phyloP scores from a whole-genome alignment of 2,113 vertebrate species.

The Coptodon bakossiorum region DNA sequence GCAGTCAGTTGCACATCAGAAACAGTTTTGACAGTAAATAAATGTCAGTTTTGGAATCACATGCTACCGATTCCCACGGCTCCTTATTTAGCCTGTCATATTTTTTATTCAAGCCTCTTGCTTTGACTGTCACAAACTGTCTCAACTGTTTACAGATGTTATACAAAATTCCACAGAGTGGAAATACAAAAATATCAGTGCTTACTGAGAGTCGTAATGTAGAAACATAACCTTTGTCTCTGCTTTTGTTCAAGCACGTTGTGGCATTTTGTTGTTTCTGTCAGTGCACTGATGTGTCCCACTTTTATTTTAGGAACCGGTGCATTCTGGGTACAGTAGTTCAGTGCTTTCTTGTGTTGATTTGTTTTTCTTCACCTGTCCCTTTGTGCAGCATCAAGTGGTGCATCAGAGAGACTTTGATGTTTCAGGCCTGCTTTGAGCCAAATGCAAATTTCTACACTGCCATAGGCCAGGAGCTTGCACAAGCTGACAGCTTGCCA shows the following conservation, averaged over 20 bases:
- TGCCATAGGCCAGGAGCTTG: constrained; percentile 22
- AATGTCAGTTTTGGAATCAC: constrained; percentile 26
- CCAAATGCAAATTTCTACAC: constrained; percentile 40
- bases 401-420: constrained; percentile 51
- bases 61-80: constrained; percentile 11
- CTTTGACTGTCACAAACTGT: constrained; percentile 22
- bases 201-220: not conserved
- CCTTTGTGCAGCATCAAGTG: constrained; percentile 33
- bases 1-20: not conserved
- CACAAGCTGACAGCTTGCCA: constrained; percentile 33
- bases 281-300: constrained; percentile 10
- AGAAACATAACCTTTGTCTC: constrained; percentile 13
- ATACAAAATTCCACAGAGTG: not conserved
- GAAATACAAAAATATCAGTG: constrained; percentile 24
- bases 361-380: constrained; percentile 35
- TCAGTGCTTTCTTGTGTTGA: not conserved
- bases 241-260: not conserved
- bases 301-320: constrained; percentile 24
- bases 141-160: constrained; percentile 24
- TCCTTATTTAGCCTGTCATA: constrained; percentile 55
- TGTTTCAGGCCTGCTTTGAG: constrained; percentile 43
- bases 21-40: constrained; percentile 33
- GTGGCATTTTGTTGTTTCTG: not conserved
- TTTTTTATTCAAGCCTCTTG: constrained; percentile 13
- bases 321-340: constrained; percentile 58